Evolutionary conservation across 2,888 invertebrate species (phyloP).

Genomic region (Melitaea athalia): DNA sequence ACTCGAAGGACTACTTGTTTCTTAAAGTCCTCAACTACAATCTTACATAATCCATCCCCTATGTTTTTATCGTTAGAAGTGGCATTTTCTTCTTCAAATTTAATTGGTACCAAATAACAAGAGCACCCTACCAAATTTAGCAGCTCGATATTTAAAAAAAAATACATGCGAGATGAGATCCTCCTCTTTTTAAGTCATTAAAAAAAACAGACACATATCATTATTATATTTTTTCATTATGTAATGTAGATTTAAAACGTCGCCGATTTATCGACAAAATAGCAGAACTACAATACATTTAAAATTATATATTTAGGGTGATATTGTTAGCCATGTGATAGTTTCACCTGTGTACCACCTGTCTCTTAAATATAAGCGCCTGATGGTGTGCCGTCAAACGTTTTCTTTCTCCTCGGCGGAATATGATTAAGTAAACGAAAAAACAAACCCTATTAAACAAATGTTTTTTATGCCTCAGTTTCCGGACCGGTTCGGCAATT

Average conservation of each 20-base stretch:
- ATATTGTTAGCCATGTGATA: conserved; percentile 40
- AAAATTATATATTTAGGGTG: neutral
- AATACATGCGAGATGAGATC: too few species aligned
- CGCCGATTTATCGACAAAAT: neutral
- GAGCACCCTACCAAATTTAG: too few species aligned
- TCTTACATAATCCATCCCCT: too few species aligned
- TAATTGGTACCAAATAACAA: too few species aligned
- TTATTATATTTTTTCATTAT: too few species aligned
- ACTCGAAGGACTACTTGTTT: neutral
- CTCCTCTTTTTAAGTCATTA: too few species aligned
- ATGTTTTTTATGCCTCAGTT: neutral
- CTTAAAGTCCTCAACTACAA: too few species aligned
- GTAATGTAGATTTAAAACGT: too few species aligned
- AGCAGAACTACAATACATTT: neutral
- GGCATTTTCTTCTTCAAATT: too few species aligned
- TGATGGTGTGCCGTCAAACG: neutral
- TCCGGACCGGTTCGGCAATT: neutral
- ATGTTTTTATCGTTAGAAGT: too few species aligned
- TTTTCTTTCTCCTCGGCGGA: neutral
- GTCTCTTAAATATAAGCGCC: conserved; percentile 26
- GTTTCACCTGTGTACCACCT: conserved; percentile 54
- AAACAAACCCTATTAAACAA: neutral
- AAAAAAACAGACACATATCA: too few species aligned
- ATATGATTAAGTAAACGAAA: neutral
- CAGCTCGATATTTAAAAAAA: too few species aligned